Evolutionary conservation across 2,888 invertebrate species (phyloP).

Genomic region (Auanema sp.): DNA sequence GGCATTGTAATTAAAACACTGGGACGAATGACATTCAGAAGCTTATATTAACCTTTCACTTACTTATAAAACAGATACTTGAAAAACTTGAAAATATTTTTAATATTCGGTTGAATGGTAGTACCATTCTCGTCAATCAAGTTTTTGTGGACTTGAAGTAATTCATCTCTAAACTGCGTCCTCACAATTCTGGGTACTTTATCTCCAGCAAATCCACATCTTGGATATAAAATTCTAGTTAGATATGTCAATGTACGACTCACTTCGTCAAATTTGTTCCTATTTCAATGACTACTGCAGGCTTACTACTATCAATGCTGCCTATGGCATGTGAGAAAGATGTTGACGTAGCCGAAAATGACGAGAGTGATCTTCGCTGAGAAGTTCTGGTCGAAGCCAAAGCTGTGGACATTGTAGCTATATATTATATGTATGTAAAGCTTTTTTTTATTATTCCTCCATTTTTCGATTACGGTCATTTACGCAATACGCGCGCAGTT

Average conservation of each 20-base stretch:
- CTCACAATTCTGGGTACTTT: constrained; percentile 44
- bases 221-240: constrained; percentile 10
- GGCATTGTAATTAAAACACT: constrained; percentile 88
- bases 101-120: constrained; percentile 1
- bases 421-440: too few species aligned
- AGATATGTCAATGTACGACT: constrained; percentile 1
- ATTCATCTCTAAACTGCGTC: constrained; percentile 32
- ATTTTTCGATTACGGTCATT: too few species aligned
- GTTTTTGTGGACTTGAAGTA: background rate
- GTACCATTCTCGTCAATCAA: constrained; percentile 5
- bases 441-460: too few species aligned
- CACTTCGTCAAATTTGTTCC: constrained; percentile 55
- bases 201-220: constrained; percentile 58
- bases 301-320: constrained; percentile 40
- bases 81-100: constrained; percentile 11
- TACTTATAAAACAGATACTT: constrained; percentile 14
- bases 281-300: constrained; percentile 55
- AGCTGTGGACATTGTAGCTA: too few species aligned
- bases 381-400: constrained; percentile 1
- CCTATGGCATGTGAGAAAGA: constrained; percentile 37
- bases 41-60: background rate
- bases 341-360: constrained; percentile 27
- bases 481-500: too few species aligned
- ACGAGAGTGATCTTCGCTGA: constrained; percentile 8
- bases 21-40: constrained; percentile 36